A percentile compares a stretch with the other conserved stretches of the same genome.
These are phyloP conservation scores for Branchinecta sandiegonensis DNA, from an alignment of 2,888 invertebrate species.

Conservation along the genomic window DNA sequence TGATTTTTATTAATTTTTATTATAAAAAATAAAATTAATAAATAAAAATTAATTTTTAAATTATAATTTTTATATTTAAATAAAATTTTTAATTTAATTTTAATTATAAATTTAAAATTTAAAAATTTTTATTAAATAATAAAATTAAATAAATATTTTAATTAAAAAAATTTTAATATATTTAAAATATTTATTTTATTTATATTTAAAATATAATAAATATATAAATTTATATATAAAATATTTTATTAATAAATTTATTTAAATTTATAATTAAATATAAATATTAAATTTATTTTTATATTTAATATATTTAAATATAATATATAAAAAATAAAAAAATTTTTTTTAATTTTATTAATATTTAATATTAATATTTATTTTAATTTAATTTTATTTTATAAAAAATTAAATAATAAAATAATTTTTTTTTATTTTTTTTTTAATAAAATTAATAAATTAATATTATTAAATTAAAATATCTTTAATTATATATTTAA, in stretches of 20 bases:
- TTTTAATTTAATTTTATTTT: too few relatives aligned
- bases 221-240: neutral
- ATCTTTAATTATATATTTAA: too few relatives aligned
- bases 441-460: too few relatives aligned
- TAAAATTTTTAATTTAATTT: neutral
- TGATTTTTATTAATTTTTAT: too few relatives aligned
- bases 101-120: neutral
- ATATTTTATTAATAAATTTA: conserved; percentile 19
- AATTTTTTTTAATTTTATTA: too few relatives aligned
- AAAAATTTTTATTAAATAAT: neutral
- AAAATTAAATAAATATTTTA: neutral
- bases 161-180: neutral
- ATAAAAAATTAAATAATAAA: too few relatives aligned
- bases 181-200: conserved; percentile 9
- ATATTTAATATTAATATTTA: too few relatives aligned
- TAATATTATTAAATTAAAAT: too few relatives aligned
- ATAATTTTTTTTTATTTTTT: too few relatives aligned
- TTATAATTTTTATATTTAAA: neutral
- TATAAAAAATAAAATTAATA: too few relatives aligned
- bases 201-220: conserved; percentile 19
- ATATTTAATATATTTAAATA: too few relatives aligned
- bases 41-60: neutral
- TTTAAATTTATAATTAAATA: conserved; percentile 20
- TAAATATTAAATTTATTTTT: conserved; percentile 8
- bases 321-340: too few relatives aligned